Conservation (phyloP, 2,888 invertebrate genomes). For the Napeogenes sylphis region DNA sequence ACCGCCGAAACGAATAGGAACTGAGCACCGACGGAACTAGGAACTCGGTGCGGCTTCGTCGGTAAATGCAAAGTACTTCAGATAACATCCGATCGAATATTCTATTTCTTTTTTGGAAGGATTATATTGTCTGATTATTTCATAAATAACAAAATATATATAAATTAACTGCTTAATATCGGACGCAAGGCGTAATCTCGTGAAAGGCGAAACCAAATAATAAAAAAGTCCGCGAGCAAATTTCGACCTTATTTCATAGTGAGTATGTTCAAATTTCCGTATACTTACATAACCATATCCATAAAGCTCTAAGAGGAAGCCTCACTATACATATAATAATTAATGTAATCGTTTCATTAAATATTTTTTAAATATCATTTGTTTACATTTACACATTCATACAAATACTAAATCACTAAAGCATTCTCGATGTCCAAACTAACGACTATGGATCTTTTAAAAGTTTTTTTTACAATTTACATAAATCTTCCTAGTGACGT, state of each 20-base stretch:
- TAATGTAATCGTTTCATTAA: slow-evolving; percentile 53
- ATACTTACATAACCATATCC: slow-evolving; percentile 70
- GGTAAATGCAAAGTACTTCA: slow-evolving; percentile 9
- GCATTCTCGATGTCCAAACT: slow-evolving; percentile 65
- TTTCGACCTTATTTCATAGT: slow-evolving; percentile 58
- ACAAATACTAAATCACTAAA: slow-evolving; percentile 65
- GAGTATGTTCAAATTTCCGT: slow-evolving; percentile 73
- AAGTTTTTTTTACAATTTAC: slow-evolving; percentile 42
- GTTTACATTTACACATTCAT: slow-evolving; percentile 71
- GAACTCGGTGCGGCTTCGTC: slow-evolving; percentile 40
- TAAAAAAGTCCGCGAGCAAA: slow-evolving; percentile 51
- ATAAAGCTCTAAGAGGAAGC: slow-evolving; percentile 76
- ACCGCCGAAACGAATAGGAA: slow-evolving; percentile 49
- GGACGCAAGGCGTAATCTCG: slow-evolving; percentile 12
- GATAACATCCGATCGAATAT: slow-evolving; percentile 11
- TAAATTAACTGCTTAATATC: not conserved
- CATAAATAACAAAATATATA: not conserved
- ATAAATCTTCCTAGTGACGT: slow-evolving; percentile 38
- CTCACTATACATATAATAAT: slow-evolving; percentile 70
- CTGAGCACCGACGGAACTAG: slow-evolving; percentile 57
- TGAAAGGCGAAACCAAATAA: slow-evolving; percentile 28
- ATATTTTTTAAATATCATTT: slow-evolving; percentile 65
- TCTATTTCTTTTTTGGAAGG: too few relatives aligned
- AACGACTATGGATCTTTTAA: slow-evolving; percentile 41
- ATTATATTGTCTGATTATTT: too few relatives aligned